Evolutionary conservation across 2,113 vertebrate genomes (phyloP).

Genomic region (Sinocyclocheilus anophthalmus): DNA sequence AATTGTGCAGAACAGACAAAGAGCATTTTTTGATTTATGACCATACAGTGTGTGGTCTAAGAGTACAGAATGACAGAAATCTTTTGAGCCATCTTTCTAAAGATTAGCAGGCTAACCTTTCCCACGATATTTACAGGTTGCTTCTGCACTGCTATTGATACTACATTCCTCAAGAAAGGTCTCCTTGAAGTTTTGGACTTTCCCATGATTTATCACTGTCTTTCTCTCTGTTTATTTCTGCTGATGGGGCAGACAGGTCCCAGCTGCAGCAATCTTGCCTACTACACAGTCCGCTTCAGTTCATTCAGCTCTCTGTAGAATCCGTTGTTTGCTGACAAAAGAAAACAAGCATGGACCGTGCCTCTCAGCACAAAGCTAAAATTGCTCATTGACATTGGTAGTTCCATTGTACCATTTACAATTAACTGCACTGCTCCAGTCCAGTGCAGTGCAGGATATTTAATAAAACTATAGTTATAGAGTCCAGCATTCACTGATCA

Average conservation of each 20-base stretch:
- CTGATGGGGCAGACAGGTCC: slow-evolving; percentile 33
- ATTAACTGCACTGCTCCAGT: background rate
- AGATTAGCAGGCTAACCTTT: background rate
- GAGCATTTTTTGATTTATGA: slow-evolving; percentile 4
- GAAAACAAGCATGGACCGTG: background rate
- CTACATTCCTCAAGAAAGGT: background rate
- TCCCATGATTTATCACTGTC: background rate
- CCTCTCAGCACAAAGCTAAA: background rate
- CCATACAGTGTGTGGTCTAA: background rate
- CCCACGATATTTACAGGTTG: background rate
- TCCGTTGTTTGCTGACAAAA: slow-evolving; percentile 29
- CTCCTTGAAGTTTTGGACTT: background rate
- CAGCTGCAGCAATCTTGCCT: slow-evolving; percentile 16
- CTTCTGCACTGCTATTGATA: background rate
- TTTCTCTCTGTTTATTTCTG: slow-evolving; percentile 22
- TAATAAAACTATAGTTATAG: background rate
- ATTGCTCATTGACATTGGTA: slow-evolving; percentile 5
- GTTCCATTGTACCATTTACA: background rate
- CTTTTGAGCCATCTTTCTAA: background rate
- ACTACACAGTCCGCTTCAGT: slow-evolving; percentile 34
- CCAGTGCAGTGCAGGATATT: background rate
- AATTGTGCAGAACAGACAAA: slow-evolving; percentile 18
- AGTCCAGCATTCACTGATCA: background rate
- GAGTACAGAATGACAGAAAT: background rate
- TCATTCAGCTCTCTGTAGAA: slow-evolving; percentile 48